Percentiles rank a stretch among this genome's conserved stretches.
These are phyloP conservation scores for Pangasianodon gigas DNA, from an alignment of 2,113 vertebrate genomes.

Conservation along the genomic window DNA sequence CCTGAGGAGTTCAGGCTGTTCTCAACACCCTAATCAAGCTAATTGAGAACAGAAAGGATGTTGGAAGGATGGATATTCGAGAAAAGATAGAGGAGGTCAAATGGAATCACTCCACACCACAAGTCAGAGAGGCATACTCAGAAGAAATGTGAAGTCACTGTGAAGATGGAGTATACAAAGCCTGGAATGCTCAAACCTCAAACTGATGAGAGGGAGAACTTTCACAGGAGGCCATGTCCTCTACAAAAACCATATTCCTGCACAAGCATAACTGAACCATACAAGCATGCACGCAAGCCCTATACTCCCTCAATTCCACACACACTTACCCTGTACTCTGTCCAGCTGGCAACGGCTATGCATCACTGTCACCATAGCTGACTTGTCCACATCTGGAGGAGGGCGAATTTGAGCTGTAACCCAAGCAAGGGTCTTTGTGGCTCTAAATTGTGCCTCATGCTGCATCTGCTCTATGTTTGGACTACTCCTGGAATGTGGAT, in stretches of 20 bases:
- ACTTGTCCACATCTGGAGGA: constrained; percentile 30
- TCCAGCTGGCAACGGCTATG: constrained; percentile 2
- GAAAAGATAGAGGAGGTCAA: background rate
- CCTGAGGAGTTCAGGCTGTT: constrained; percentile 47
- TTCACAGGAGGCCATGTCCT: background rate
- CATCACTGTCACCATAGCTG: background rate
- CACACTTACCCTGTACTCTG: background rate
- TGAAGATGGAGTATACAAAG: background rate
- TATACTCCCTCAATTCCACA: background rate
- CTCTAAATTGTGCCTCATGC: background rate
- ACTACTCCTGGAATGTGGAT: background rate
- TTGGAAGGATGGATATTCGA: constrained; percentile 41
- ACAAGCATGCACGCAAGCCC: background rate
- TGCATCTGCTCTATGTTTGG: constrained; percentile 13
- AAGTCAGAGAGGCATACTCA: background rate
- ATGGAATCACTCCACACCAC: background rate
- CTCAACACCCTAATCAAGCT: constrained; percentile 51
- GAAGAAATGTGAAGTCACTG: background rate
- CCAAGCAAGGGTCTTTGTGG: background rate
- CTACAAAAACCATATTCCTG: background rate
- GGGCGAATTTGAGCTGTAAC: background rate
- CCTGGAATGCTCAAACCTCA: background rate
- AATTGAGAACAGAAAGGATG: constrained; percentile 50
- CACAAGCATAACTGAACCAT: background rate
- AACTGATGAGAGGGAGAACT: background rate